Evolutionary conservation across 2,113 vertebrate genomes (phyloP).

Genomic region (Prolemur simus): DNA sequence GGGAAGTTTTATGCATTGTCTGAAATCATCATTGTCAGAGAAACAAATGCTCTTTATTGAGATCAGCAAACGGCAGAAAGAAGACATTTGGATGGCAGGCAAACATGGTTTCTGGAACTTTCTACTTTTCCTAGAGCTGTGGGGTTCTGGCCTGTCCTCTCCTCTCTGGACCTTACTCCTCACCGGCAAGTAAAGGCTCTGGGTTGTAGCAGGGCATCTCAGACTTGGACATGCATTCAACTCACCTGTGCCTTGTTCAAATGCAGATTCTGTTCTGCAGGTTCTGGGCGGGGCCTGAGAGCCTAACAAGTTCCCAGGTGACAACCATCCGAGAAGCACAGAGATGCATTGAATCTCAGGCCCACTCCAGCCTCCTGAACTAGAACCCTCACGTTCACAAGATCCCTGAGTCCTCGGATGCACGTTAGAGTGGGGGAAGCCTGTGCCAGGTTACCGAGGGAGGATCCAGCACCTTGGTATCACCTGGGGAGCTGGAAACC

Average conservation of each 20-base stretch:
- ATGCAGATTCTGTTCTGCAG: background rate
- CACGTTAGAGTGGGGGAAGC: rapidly evolving
- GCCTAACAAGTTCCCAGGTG: background rate
- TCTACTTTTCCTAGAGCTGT: background rate
- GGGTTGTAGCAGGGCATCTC: background rate
- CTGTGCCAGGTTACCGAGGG: rapidly evolving
- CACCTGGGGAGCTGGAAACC: background rate
- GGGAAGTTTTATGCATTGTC: background rate
- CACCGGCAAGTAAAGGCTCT: no score
- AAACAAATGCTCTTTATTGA: background rate
- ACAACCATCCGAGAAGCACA: background rate
- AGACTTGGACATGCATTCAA: rapidly evolving
- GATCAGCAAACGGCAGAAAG: background rate
- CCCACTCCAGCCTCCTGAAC: background rate
- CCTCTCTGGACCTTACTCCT: no score
- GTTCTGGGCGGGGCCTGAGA: background rate
- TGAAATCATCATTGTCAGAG: background rate
- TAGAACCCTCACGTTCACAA: background rate
- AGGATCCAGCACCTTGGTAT: rapidly evolving
- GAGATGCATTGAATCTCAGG: background rate
- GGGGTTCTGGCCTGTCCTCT: background rate
- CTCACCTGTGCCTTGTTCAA: background rate
- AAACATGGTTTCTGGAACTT: background rate
- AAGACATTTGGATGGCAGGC: background rate
- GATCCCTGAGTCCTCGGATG: background rate